These are phyloP conservation scores for Drosophila micromelanica DNA, from an alignment of 1,140 invertebrate genomes.

Conservation along the genomic window DNA sequence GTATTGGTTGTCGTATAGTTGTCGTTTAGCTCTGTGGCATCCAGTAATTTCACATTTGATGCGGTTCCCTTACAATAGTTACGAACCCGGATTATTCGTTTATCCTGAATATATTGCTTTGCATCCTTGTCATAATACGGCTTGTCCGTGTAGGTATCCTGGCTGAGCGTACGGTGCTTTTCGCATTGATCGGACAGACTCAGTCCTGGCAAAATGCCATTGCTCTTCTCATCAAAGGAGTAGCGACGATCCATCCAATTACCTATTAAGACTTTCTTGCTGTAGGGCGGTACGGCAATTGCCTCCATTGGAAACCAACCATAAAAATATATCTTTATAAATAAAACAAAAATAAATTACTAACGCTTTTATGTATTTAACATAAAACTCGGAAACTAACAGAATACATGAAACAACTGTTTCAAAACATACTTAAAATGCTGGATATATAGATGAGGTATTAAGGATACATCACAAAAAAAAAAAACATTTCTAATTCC, in stretches of 20 bases:
- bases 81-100: constrained; percentile 23
- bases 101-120: constrained; percentile 7
- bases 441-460: neutral
- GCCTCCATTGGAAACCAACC: constrained; percentile 17
- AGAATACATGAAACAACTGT: neutral
- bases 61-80: constrained; percentile 31
- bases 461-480: too few species aligned
- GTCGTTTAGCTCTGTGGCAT: constrained; percentile 12
- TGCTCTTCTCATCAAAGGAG: constrained; percentile 33
- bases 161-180: constrained; percentile 41
- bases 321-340: neutral
- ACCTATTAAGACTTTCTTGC: constrained; percentile 53
- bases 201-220: constrained; percentile 59
- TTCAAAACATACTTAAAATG: constrained; percentile 7
- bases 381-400: neutral
- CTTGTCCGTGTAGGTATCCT: constrained; percentile 38
- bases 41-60: constrained; percentile 35
- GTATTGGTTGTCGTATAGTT: constrained; percentile 64
- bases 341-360: neutral
- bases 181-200: constrained; percentile 35
- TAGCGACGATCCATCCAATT: constrained; percentile 67
- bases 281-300: constrained; percentile 30
- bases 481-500: neutral
- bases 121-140: neutral
- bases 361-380: neutral